phyloP scores from a whole-genome alignment of 2,797 vertebrate genomes.

The Fistularia tabacaria region DNA sequence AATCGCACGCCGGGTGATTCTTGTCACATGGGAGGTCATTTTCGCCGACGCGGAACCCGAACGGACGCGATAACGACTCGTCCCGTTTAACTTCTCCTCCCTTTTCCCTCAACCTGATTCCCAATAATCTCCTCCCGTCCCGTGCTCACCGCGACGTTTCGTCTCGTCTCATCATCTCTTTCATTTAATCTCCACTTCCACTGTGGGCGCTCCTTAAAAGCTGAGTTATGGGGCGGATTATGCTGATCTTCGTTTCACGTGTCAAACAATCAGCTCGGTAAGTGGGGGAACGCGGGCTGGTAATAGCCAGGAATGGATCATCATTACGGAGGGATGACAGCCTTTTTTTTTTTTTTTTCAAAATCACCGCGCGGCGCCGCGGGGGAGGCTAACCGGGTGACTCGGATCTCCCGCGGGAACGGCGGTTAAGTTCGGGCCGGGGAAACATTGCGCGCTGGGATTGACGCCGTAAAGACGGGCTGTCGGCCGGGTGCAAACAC shows the following conservation, averaged over 20 bases:
- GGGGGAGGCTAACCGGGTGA: slow-evolving; percentile 29
- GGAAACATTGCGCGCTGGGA: slow-evolving; percentile 20
- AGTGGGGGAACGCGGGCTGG: slow-evolving; percentile 54
- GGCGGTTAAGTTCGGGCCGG: slow-evolving; percentile 33
- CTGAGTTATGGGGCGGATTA: slow-evolving; percentile 57
- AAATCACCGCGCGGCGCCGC: slow-evolving; percentile 35
- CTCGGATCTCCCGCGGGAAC: slow-evolving; percentile 21
- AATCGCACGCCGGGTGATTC: too few relatives aligned
- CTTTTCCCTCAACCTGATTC: background rate
- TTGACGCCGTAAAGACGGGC: slow-evolving; percentile 18
- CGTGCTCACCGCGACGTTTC: background rate
- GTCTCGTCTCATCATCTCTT: slow-evolving; percentile 8
- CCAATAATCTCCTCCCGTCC: background rate
- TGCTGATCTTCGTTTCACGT: slow-evolving; percentile 60
- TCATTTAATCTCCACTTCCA: slow-evolving; percentile 11
- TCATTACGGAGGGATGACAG: slow-evolving; percentile 63
- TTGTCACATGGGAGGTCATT: too few relatives aligned
- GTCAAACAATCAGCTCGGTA: slow-evolving; percentile 62
- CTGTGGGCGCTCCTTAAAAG: slow-evolving; percentile 35
- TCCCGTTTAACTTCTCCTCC: background rate
- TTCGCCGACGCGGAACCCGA: too few relatives aligned
- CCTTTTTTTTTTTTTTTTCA: too few relatives aligned
- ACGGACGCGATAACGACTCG: too few relatives aligned
- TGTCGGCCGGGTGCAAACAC: slow-evolving; percentile 25
- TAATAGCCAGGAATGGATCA: slow-evolving; percentile 64